Conservation (phyloP, 2,113 vertebrate genomes). For the Phainopepla nitens region DNA sequence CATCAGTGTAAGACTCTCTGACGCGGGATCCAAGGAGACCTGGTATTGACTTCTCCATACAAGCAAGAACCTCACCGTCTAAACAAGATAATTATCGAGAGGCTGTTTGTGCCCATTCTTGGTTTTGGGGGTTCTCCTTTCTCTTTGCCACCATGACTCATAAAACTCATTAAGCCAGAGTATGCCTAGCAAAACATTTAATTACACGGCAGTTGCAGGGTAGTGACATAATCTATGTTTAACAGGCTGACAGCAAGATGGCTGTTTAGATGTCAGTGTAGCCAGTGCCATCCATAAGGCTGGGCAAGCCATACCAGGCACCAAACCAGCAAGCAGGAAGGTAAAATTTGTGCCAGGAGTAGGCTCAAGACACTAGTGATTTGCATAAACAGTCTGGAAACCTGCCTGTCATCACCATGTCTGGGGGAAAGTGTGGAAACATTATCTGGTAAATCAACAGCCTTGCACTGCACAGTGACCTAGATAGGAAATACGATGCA, state of each 20-base stretch:
- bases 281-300: not conserved
- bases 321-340: not conserved
- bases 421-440: constrained; percentile 16
- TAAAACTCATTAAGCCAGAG: constrained; percentile 30
- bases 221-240: constrained; percentile 3
- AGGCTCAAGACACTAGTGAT: not conserved
- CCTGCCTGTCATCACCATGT: not conserved
- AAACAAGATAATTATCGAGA: constrained; percentile 11
- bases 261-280: not conserved
- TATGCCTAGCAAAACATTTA: constrained; percentile 32
- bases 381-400: constrained; percentile 19
- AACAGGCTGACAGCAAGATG: not conserved
- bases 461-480: not conserved
- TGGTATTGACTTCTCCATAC: not conserved
- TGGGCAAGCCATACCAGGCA: not conserved
- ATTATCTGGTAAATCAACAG: constrained; percentile 18
- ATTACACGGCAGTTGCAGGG: constrained; percentile 30
- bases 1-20: not conserved
- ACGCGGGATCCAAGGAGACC: not conserved
- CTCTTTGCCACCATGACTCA: constrained; percentile 32
- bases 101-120: constrained; percentile 18
- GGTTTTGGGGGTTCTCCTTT: constrained; percentile 23
- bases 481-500: constrained; percentile 31
- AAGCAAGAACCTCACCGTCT: not conserved
- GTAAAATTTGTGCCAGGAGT: not conserved